These are phyloP conservation scores for Harpagoxenus sublaevis DNA, from an alignment of 2,888 invertebrate genomes.

Conservation along the genomic window DNA sequence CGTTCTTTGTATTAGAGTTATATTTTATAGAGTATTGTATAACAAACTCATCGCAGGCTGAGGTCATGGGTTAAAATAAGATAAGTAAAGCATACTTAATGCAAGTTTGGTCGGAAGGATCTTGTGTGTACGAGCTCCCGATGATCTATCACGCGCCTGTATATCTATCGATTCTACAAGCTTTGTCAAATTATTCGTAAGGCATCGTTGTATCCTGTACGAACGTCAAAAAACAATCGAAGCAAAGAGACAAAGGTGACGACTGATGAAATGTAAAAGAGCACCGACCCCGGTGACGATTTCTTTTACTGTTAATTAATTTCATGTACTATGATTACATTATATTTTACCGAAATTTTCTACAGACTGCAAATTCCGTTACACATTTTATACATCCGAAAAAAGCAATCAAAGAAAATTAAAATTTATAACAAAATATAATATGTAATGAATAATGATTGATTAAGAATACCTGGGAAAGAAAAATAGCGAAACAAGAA, in stretches of 20 bases:
- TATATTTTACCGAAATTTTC: background rate
- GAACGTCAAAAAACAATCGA: conserved; percentile 21
- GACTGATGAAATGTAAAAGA: conserved; percentile 22
- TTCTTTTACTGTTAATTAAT: background rate
- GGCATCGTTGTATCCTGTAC: background rate
- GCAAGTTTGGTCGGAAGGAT: conserved; percentile 1
- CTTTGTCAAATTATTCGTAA: conserved; percentile 55
- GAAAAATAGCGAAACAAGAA: background rate
- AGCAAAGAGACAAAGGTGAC: conserved; percentile 3
- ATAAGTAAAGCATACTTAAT: conserved; percentile 47
- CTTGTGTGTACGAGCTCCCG: background rate
- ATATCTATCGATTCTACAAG: conserved; percentile 38
- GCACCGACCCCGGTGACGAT: background rate
- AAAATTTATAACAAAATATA: background rate
- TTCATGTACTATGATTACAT: background rate
- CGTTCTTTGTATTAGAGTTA: no score
- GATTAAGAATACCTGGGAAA: background rate
- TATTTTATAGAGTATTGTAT: background rate
- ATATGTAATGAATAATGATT: background rate
- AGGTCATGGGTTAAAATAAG: conserved; percentile 57
- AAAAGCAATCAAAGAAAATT: background rate
- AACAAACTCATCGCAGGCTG: conserved; percentile 38
- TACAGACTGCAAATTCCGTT: background rate
- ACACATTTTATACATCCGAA: background rate
- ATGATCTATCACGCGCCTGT: background rate